Base-by-base conservation (phyloP, 2,888 invertebrate genomes). In the Caenorhabditis wallacei region DNA sequence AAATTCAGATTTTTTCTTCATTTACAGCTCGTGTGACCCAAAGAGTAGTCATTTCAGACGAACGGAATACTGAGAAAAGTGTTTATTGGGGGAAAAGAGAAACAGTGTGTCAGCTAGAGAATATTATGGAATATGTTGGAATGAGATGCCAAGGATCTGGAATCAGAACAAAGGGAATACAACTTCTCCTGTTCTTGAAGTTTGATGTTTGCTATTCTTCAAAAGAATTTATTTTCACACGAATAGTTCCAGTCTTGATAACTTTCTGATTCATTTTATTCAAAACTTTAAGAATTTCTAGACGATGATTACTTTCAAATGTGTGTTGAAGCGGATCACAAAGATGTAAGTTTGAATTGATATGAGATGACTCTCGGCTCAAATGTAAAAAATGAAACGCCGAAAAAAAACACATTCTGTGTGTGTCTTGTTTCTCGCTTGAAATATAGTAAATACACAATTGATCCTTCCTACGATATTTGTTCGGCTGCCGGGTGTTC, bases 401-500 rank as follows among this genome's bases (percentile, higher is more conserved):
- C 18, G 18, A 48, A 13, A 72, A 63, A 70, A 63, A 72, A 37
- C 46, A 26, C n/a, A 43, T 30, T n/a, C n/a, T n/a, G n/a, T 35
- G 72, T 63, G 53, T 63, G 63, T 46, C 72, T 72, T 72, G 63
- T 72, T 72, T 63, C 48, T 30, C 74, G 64, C 64, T 57, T 43
- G 54, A 64, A 74, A 56, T 72, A 26, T 59, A 71, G 16, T 61
- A 61, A 66, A 66, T 53, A 66, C 66, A 37, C 37, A 48, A 40
- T 66, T 51, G 53, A 37, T 53, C 66, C 53, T 11, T 24, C 26
- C 57, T 56, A 30, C 48, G 56, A 35, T 74, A 74, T 74, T 74
- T 74, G 74, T 74, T 74, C 22, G 74, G 64, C 74, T 24, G 74
- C 74, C 74, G 64, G 74, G 74, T 74, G 74, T 74, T 66, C 74